phyloP scores from a whole-genome alignment of 2,113 vertebrate genomes.

The Myotis brandtii region DNA sequence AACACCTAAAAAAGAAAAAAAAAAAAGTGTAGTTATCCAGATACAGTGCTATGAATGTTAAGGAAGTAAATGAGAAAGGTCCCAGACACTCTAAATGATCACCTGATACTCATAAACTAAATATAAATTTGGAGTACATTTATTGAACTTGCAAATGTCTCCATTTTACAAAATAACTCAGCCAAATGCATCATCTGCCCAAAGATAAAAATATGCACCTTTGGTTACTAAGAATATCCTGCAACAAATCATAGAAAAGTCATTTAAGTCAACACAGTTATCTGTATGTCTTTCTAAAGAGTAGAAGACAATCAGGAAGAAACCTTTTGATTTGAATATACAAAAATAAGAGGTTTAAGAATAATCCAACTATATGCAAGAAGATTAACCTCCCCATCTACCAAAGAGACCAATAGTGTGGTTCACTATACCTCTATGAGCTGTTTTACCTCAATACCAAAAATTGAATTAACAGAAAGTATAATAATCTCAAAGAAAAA shows the following conservation, averaged over 20 bases:
- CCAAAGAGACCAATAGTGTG: neutral
- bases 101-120: neutral
- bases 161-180: neutral
- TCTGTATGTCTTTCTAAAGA: neutral
- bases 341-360: neutral
- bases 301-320: neutral
- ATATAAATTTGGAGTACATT: neutral
- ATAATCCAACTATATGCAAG: neutral
- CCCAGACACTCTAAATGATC: neutral
- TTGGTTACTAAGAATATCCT: neutral
- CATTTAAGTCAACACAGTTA: neutral
- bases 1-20: neutral
- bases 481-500: neutral
- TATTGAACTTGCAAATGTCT: neutral
- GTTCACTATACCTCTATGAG: neutral
- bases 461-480: neutral
- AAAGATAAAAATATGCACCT: neutral
- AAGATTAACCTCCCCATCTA: neutral
- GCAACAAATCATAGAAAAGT: neutral
- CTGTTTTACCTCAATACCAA: neutral
- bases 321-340: neutral
- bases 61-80: neutral
- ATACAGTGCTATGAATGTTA: neutral
- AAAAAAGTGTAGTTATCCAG: neutral
- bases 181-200: neutral